phyloP scores from a whole-genome alignment of 2,888 invertebrate genomes.

The Parascotia fuliginaria region DNA sequence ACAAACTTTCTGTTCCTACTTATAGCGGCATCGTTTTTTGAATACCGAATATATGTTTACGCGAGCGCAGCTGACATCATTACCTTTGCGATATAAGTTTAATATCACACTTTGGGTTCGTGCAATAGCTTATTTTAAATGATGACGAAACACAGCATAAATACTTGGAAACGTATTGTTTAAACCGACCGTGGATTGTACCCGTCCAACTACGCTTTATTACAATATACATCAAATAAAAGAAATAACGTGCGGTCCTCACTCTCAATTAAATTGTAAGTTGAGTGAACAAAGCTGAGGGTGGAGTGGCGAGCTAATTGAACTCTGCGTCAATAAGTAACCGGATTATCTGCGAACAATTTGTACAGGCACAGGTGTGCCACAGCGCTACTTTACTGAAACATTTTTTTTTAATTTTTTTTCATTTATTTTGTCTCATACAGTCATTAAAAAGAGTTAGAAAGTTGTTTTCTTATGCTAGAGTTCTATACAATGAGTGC shows the following conservation, averaged over 20 bases:
- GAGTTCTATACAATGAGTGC: no score
- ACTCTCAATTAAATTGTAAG: conserved; percentile 25
- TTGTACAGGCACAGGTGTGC: no score
- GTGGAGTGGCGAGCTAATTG: conserved; percentile 12
- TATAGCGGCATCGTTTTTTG: conserved; percentile 20
- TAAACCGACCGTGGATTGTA: not conserved
- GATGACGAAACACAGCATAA: no score
- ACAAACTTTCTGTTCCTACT: conserved; percentile 36
- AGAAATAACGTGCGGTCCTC: conserved; percentile 20
- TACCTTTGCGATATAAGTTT: not conserved
- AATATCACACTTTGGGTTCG: no score
- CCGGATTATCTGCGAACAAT: not conserved
- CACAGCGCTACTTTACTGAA: no score
- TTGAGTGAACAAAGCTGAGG: conserved; percentile 23
- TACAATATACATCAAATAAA: conserved; percentile 27
- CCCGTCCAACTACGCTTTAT: conserved; percentile 8
- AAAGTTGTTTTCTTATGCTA: no score
- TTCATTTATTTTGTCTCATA: no score
- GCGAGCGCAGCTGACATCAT: conserved; percentile 1
- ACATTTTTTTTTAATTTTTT: no score
- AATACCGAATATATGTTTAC: conserved; percentile 23
- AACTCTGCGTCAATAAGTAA: conserved; percentile 13
- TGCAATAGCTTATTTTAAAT: no score
- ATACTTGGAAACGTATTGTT: conserved; percentile 7
- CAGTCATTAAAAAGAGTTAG: no score